Evolutionary conservation across 1,140 invertebrate species (phyloP), one percentile per base, ranked within the genome.

Genomic region (Heliconius hermathena): DNA sequence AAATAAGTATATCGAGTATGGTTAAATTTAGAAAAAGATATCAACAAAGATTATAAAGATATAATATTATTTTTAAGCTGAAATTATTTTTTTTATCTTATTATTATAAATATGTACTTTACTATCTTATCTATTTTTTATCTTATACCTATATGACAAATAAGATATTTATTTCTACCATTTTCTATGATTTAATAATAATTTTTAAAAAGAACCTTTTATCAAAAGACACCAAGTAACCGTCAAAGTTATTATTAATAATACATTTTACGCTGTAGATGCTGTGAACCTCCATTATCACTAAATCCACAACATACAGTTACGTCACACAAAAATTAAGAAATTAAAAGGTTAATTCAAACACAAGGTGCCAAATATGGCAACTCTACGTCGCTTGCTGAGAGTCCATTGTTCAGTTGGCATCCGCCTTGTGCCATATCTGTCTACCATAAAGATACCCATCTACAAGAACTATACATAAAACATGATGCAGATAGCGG

Each of bases 351-450:
- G 60, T 66, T 66, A 66, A 66, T 66, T 29, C 13, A 66, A 71
- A 16, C 8, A 49, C 60, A 46, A 76, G 74, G 76, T 72, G 36
- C 76, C 76, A 78, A 60, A 78, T 78, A 78, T 49, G 70, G 33
- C 70, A 54, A 54, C 26, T 77, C 49, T 9, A 26, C 71, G 26
- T 76, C 75, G 73, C 71, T 73, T 38, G 52, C 29, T 38, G n/a
- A 77, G 70, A 78, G 76, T 36, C 76, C 71, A 78, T 78, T 78
- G 70, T 78, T 57, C 13, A 54, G 16, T 11, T 41, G n/a, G n/a
- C 70, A 57, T 78, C 70, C 70, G 75, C 66, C 66, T 76, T 52
- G 26, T 71, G 74, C 74, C 74, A 76, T 66, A 76, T 66, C 54
- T 66, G 74, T 66, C 74, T 66, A 29, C 60, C 60, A 66, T 66